These are phyloP conservation scores for Sternotherus odoratus DNA, from an alignment of 2,797 vertebrate genomes.

Conservation along the genomic window DNA sequence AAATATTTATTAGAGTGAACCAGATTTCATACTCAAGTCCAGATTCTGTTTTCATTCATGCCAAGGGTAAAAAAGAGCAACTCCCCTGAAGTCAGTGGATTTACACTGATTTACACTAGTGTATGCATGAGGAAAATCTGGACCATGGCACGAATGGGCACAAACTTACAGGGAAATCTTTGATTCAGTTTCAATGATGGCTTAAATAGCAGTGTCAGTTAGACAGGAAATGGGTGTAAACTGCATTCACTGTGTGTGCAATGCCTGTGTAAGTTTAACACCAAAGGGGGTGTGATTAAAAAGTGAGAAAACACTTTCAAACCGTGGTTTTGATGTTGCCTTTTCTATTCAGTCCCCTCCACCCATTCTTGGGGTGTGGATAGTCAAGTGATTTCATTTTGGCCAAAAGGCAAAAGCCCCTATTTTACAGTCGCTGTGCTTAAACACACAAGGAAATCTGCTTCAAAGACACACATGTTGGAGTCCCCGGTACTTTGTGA, in stretches of 20 bases:
- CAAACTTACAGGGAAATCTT: not conserved
- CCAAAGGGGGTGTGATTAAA: not conserved
- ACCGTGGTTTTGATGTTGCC: not conserved
- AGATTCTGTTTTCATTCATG: not conserved
- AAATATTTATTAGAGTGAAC: not conserved
- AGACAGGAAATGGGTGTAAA: not conserved
- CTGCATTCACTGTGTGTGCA: fast-evolving
- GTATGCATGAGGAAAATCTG: fast-evolving
- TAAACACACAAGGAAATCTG: conserved; percentile 62
- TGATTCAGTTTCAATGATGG: not conserved
- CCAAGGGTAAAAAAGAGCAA: not conserved
- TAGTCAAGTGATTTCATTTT: not conserved
- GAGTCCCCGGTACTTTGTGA: conserved; percentile 50
- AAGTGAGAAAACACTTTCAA: not conserved
- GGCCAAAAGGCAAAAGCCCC: conserved; percentile 43
- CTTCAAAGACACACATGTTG: conserved; percentile 58
- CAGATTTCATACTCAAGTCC: not conserved
- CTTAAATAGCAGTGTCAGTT: not conserved
- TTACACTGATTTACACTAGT: not conserved
- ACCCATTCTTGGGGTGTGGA: not conserved
- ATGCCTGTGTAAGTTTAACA: not conserved
- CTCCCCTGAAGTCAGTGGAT: not conserved
- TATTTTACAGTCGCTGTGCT: not conserved
- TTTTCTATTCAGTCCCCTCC: not conserved
- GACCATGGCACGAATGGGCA: not conserved